phyloP scores from a whole-genome alignment of 2,888 invertebrate genomes.

The Syritta pipiens region DNA sequence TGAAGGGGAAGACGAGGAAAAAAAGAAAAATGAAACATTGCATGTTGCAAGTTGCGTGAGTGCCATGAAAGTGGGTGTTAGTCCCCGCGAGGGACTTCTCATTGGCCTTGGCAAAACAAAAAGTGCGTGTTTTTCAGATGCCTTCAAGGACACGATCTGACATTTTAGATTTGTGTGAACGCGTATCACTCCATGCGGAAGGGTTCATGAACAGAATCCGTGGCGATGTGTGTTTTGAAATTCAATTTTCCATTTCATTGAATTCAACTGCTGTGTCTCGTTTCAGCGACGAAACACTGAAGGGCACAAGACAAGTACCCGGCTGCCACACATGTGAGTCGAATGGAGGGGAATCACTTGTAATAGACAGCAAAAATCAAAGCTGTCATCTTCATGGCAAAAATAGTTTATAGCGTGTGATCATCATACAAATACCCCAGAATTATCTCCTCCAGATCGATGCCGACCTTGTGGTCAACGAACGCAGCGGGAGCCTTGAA shows the following conservation, averaged over 20 bases:
- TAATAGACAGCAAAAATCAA: too few species aligned
- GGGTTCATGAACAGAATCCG: conserved; percentile 10
- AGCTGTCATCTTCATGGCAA: too few species aligned
- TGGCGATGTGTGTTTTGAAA: neutral
- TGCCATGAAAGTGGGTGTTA: conserved; percentile 1
- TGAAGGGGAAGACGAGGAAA: too few species aligned
- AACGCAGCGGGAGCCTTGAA: too few species aligned
- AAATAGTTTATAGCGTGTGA: too few species aligned
- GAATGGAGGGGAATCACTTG: too few species aligned
- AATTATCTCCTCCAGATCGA: too few species aligned
- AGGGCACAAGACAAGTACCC: neutral
- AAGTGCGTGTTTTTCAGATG: conserved; percentile 39
- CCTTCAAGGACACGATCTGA: conserved; percentile 33
- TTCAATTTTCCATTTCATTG: conserved; percentile 25
- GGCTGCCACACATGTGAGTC: conserved; percentile 17
- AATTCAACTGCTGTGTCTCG: conserved; percentile 15
- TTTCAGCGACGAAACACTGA: too few species aligned
- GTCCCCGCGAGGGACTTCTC: neutral
- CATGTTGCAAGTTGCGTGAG: conserved; percentile 42
- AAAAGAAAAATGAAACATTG: conserved; percentile 20
- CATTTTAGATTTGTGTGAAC: neutral
- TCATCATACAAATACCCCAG: too few species aligned
- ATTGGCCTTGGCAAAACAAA: conserved; percentile 28
- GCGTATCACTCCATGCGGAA: neutral
- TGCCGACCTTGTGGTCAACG: too few species aligned